Conservation (phyloP, 2,888 invertebrate species). For the Cerceris ruficornis region DNA sequence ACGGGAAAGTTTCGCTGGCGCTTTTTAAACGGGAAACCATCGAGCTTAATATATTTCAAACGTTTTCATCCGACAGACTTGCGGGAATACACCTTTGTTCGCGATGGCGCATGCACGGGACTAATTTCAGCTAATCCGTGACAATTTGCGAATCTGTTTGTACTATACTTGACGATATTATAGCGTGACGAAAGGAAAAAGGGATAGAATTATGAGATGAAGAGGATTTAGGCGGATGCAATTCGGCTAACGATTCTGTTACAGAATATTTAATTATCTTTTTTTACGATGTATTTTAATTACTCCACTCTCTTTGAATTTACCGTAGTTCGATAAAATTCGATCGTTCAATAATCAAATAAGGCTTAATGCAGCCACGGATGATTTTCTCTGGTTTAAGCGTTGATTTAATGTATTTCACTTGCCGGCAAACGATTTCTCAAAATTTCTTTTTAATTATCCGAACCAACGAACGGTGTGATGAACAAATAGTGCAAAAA, state of each 20-base stretch:
- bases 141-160: constrained; percentile 59
- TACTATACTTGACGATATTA: constrained; percentile 24
- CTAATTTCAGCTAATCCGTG: constrained; percentile 45
- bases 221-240: constrained; percentile 10
- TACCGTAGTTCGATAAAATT: not conserved
- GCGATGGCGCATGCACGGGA: constrained; percentile 1
- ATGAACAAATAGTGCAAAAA: not conserved
- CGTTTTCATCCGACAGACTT: constrained; percentile 6
- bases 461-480: not conserved
- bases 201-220: constrained; percentile 28
- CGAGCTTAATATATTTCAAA: constrained; percentile 1
- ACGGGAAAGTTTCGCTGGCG: too few relatives aligned
- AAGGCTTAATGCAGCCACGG: too few relatives aligned
- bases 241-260: not conserved
- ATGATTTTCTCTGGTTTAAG: too few relatives aligned
- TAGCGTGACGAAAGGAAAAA: constrained; percentile 17
- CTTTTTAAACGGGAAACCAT: not conserved
- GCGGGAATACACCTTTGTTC: constrained; percentile 24
- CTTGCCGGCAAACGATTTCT: too few relatives aligned
- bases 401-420: too few relatives aligned
- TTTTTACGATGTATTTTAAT: not conserved
- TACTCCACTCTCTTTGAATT: not conserved
- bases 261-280: not conserved
- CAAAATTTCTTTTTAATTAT: too few relatives aligned
- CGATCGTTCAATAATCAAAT: not conserved